Evolutionary conservation across 2,888 invertebrate species (phyloP), one percentile per base, ranked within the genome.

Genomic region (Ophioninae sp.): DNA sequence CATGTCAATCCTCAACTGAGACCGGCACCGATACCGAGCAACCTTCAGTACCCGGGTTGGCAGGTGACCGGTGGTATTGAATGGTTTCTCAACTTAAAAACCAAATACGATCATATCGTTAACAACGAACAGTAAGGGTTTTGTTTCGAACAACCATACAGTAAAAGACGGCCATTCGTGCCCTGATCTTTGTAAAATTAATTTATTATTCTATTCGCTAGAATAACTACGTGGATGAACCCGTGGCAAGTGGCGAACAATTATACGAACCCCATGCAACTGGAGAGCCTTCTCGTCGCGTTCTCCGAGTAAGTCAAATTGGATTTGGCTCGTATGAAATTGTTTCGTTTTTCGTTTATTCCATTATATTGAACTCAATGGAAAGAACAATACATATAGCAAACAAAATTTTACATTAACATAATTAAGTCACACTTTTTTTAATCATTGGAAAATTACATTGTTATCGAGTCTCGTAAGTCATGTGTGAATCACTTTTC

Each of bases 221-320:
- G 96, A 87, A 94, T 96, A 71, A 93, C 94, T 56, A 95, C 96
- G 0, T 96, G 96, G 96, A 92, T 96, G 92, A 96, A 96, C 90
- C 94, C 94, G 0, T 96, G 96, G 96, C 96, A 96, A 91, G 92
- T 96, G n/a, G 93, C 94, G 61, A 94, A 94, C 82, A 94, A 94
- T 84, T 95, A 94, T 88, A 95, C 95, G 0, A 95, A 95, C 88
- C 95, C 96, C 6, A 94, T 95, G 95, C 95, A 95, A 87, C 93
- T 95, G 6, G 94, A 95, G 82, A 94, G 94, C 58, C 93, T 96
- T 13, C 90, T 94, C 9, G 93, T 93, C n/a, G 93, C 93, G 2
- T 94, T 95, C 7, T 93, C 94, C 67, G 94, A 94, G 96, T 96
- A 90, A 94, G 95, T 94, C 83, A 59, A 73, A 17, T 17, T 22